Conservation (phyloP, 2,113 vertebrate genomes). For the Mustelus asterias region DNA sequence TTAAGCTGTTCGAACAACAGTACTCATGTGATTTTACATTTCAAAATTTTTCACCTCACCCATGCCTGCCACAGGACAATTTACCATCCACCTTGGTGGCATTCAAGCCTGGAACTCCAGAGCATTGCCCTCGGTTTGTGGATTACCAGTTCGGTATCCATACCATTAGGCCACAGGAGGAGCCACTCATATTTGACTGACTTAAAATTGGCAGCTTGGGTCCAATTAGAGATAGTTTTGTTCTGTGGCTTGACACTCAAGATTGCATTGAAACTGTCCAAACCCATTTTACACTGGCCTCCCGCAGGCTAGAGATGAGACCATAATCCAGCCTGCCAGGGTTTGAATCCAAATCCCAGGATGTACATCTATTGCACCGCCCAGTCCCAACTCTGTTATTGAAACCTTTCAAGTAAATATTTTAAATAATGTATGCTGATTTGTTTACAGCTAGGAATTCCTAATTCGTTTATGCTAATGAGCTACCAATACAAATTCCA, state of each 20-base stretch:
- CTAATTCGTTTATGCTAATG: constrained; percentile 87
- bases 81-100: too few relatives aligned
- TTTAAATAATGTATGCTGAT: neutral
- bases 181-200: neutral
- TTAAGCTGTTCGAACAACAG: neutral
- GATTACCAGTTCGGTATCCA: too few relatives aligned
- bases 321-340: neutral
- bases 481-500: constrained; percentile 98
- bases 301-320: neutral
- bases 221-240: neutral
- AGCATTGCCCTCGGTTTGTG: too few relatives aligned
- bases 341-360: neutral
- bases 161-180: too few relatives aligned
- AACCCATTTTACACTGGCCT: neutral
- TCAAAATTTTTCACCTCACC: neutral
- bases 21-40: neutral
- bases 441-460: constrained; percentile 80
- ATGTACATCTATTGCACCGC: neutral
- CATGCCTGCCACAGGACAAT: too few relatives aligned
- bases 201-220: neutral
- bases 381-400: neutral
- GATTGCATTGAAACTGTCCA: neutral
- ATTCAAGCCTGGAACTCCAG: too few relatives aligned
- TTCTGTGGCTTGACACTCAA: neutral
- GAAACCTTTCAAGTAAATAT: neutral